A percentile compares a stretch with the other conserved stretches of the same genome.
phyloP scores from a whole-genome alignment of 2,888 invertebrate genomes.

The Diarsia brunnea region DNA sequence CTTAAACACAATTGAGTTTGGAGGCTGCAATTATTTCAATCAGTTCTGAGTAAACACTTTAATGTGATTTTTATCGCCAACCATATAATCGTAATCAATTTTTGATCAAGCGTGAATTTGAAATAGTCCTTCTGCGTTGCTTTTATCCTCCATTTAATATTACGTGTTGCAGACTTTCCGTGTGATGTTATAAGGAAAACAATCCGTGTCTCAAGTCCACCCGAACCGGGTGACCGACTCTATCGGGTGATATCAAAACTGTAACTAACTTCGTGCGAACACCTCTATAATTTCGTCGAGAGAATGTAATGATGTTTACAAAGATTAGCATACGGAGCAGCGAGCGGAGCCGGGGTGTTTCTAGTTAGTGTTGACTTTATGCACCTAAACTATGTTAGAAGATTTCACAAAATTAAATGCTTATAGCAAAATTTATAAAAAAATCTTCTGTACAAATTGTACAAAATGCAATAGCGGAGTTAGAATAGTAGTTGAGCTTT shows the following conservation, averaged over 20 bases:
- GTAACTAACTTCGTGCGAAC: slow-evolving; percentile 32
- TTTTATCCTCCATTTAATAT: not conserved
- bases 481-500: no score
- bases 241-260: slow-evolving; percentile 38
- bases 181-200: slow-evolving; percentile 15
- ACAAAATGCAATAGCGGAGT: not conserved
- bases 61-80: not conserved
- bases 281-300: slow-evolving; percentile 25
- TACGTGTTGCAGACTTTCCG: not conserved
- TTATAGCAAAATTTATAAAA: not conserved
- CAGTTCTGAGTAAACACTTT: not conserved
- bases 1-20: not conserved
- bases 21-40: not conserved
- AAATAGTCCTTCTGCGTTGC: not conserved
- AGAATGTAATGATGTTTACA: slow-evolving; percentile 28
- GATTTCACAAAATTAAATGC: not conserved
- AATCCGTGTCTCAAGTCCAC: slow-evolving; percentile 13
- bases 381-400: not conserved
- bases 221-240: not conserved
- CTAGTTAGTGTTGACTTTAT: slow-evolving; percentile 11
- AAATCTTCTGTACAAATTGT: not conserved
- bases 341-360: not conserved
- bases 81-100: not conserved
- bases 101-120: not conserved
- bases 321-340: slow-evolving; percentile 18